Evolutionary conservation across 2,113 vertebrate genomes (phyloP), one percentile per base, ranked within the genome.

Genomic region (Perognathus longimembris): DNA sequence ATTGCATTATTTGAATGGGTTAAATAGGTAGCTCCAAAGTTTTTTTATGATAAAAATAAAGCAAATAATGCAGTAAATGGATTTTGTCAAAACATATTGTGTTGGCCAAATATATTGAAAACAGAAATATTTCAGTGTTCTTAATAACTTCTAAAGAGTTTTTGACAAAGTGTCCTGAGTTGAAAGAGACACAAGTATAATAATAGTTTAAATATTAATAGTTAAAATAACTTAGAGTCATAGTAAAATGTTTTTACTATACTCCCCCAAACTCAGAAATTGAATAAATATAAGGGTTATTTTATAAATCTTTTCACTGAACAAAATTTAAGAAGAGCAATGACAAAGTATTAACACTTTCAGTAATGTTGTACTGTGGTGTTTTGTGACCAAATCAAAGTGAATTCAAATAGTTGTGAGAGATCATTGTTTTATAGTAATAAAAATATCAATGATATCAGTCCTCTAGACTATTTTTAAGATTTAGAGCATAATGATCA

Each of bases 221-320:
- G n/a, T n/a, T n/a, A 54, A 54, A 54, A 54, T 54, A 54, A 54
- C 50, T 59, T 61, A 9, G 30, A 84, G 24, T 84, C n/a, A 69
- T 21, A 26, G 28, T 67, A 36, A 82, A 91, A 75, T 8, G 0
- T 15, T 70, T 70, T 88, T 67, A 24, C 70, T 88, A 80, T 57
- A 69, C 17, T 64, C 54, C 75, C 24, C 28, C 89, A 64, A 81
- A 63, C 66, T 78, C 17, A 61, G 79, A 85, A 81, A 78, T 22
- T 74, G 5, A 85, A 80, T 59, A 93, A 91, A 71, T 71, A 91
- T 14, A 88, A 73, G 50, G 5, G 21, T 5, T 59, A 80, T 71
- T 87, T 76, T 73, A 36, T 28, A 90, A 90, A 85, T 92, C 80
- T 18, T 83, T 88, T 78, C 28, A 73, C 78, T 92, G 57, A 77